Evolutionary conservation across 2,113 vertebrate genomes (phyloP), one percentile per base, ranked within the genome.

Genomic region (Campylorhamphus procurvoides): DNA sequence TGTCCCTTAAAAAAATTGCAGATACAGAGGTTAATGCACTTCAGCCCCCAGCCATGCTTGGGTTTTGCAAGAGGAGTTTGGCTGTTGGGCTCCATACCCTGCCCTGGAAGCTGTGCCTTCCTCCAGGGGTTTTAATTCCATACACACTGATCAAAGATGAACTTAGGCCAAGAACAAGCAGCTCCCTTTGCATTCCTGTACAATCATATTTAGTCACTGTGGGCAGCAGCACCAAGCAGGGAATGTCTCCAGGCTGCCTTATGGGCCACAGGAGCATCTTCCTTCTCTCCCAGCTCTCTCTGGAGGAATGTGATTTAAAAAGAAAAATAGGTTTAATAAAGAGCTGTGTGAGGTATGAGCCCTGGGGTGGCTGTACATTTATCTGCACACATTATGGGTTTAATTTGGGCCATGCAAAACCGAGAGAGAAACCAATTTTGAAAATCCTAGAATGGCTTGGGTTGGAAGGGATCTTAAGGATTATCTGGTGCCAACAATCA

Each of bases 261-360:
- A 69, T 83, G 76, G 86, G 55, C 42, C 85, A 81, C 0, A 0
- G 84, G 72, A 71, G 42, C 9, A 3, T 86, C 39, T 80, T 71
- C 49, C 56, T 92, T 77, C 80, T 89, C 60, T 90, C 56, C 31
- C 47, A 63, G 20, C 9, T 78, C 52, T 82, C 76, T 90, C 90
- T n/a, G 31, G 72, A 92, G 68, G 64, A 81, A 87, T 33, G 28
- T 60, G 85, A 63, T 94, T 93, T 94, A 18, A 78, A 93, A 93
- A 95, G 94, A 96, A 88, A 93, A 94, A 96, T 80, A 22, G 72
- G 87, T 91, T 97, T 94, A 96, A 96, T 95, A 95, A 97, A 84
- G 59, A 88, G 19, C 76, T 84, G 92, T 22, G 63, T 90, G 73
- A 94, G 69, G 29, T 46, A 81, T 50, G 79, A 78, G 75, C 68